phyloP scores from a whole-genome alignment of 2,113 vertebrate genomes.

The Antigone vipio region DNA sequence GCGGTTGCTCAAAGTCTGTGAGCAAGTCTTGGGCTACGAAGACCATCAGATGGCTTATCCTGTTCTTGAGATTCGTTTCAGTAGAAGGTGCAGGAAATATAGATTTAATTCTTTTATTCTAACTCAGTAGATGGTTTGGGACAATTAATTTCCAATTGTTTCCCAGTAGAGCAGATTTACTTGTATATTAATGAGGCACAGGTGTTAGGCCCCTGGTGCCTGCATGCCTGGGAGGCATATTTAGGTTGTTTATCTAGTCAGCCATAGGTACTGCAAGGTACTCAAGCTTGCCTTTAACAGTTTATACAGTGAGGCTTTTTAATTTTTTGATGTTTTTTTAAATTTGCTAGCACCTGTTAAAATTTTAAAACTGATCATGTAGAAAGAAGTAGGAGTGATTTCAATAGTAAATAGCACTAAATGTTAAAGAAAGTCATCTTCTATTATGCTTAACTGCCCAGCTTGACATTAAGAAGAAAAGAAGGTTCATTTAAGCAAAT shows the following conservation, averaged over 20 bases:
- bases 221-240: conserved; percentile 82
- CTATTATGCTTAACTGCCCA: conserved; percentile 73
- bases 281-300: conserved; percentile 79
- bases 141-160: conserved; percentile 89
- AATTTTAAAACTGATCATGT: conserved; percentile 81
- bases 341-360: conserved; percentile 82
- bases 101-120: conserved; percentile 80
- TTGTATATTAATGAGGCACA: conserved; percentile 88
- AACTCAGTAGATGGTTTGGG: conserved; percentile 81
- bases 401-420: conserved; percentile 74
- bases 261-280: conserved; percentile 81
- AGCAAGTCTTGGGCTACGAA: conserved; percentile 1
- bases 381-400: conserved; percentile 75
- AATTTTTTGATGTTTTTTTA: conserved; percentile 74
- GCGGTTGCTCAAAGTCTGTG: conserved; percentile 12
- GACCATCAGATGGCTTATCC: conserved; percentile 41
- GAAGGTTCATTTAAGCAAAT: conserved; percentile 69
- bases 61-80: conserved; percentile 61
- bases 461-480: conserved; percentile 74
- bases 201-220: conserved; percentile 84
- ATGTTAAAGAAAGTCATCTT: conserved; percentile 76
- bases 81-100: conserved; percentile 65
- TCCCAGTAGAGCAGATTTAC: conserved; percentile 84
- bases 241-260: conserved; percentile 84
- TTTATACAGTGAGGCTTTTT: conserved; percentile 78